These are phyloP conservation scores for Caenorhabditis sulstoni DNA, from an alignment of 2,888 invertebrate genomes.

Conservation along the genomic window DNA sequence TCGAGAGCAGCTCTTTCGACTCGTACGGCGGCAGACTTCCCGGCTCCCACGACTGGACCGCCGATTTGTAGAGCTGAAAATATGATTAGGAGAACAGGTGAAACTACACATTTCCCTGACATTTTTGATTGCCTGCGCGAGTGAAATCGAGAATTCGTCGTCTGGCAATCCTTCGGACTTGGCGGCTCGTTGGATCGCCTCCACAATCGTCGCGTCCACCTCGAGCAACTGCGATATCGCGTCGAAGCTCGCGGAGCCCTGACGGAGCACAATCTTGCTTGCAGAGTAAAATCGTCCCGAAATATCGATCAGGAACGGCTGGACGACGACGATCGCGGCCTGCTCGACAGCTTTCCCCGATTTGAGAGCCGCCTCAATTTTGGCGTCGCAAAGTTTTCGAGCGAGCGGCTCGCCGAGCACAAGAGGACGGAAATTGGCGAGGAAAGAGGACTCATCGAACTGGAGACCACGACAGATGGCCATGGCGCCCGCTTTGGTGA, in stretches of 20 bases:
- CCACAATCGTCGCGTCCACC: conserved; percentile 45
- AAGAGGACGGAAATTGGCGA: conserved; percentile 43
- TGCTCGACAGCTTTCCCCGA: conserved; percentile 48
- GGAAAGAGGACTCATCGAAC: conserved; percentile 23
- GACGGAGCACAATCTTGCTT: conserved; percentile 45
- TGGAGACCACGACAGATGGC: conserved; percentile 28
- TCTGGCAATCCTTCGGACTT: conserved; percentile 46
- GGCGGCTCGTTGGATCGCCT: conserved; percentile 35
- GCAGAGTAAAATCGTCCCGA: conserved; percentile 42
- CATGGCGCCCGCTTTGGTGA: conserved; percentile 46
- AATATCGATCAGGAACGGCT: conserved; percentile 64
- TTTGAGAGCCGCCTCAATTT: conserved; percentile 40
- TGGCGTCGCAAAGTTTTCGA: conserved; percentile 30
- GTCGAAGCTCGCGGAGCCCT: conserved; percentile 37
- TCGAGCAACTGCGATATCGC: conserved; percentile 62
- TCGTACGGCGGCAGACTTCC: conserved; percentile 44
- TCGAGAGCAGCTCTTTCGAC: conserved; percentile 34
- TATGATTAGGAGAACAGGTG: too few species aligned
- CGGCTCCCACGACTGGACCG: conserved; percentile 36
- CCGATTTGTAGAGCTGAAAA: conserved; percentile 32
- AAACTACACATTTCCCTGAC: not conserved
- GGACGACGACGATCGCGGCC: conserved; percentile 57
- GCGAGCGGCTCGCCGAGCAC: conserved; percentile 52
- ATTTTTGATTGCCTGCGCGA: conserved; percentile 42
- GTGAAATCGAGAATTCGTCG: conserved; percentile 37